Percentiles rank a stretch among this genome's conserved stretches.
phyloP scores from a whole-genome alignment of 2,113 vertebrate genomes.

The Cavia aperea region DNA sequence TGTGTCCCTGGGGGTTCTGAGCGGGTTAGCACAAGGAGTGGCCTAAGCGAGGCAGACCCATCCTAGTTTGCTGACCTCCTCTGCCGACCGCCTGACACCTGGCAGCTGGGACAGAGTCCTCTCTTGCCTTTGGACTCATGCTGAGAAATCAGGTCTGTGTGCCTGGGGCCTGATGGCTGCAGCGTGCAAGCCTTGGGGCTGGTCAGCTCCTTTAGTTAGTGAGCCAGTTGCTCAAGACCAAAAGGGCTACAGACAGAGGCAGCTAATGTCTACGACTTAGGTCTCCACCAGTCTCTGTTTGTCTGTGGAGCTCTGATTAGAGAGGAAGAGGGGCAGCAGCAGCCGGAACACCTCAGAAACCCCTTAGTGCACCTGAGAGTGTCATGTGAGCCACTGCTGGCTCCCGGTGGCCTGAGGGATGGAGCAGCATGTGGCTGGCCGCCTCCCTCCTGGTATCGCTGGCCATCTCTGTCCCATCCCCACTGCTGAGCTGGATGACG shows the following conservation, averaged over 20 bases:
- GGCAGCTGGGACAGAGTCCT: fast-evolving
- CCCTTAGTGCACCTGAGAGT: not conserved
- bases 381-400: not conserved
- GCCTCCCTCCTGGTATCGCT: too few relatives aligned
- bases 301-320: not conserved
- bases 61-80: not conserved
- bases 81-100: fast-evolving
- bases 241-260: not conserved
- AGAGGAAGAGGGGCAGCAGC: not conserved
- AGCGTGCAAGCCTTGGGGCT: too few relatives aligned
- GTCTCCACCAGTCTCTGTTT: fast-evolving
- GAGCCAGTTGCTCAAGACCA: too few relatives aligned
- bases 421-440: not conserved
- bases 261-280: not conserved
- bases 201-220: not conserved
- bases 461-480: not conserved
- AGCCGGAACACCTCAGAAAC: not conserved
- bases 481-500: not conserved
- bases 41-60: fast-evolving
- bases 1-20: not conserved
- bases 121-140: too few relatives aligned
- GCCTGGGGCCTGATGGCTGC: too few relatives aligned
- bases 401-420: not conserved
- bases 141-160: fast-evolving
- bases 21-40: fast-evolving